Evolutionary conservation across 2,797 vertebrate species (phyloP).

Genomic region (Hylomyscus alleni): DNA sequence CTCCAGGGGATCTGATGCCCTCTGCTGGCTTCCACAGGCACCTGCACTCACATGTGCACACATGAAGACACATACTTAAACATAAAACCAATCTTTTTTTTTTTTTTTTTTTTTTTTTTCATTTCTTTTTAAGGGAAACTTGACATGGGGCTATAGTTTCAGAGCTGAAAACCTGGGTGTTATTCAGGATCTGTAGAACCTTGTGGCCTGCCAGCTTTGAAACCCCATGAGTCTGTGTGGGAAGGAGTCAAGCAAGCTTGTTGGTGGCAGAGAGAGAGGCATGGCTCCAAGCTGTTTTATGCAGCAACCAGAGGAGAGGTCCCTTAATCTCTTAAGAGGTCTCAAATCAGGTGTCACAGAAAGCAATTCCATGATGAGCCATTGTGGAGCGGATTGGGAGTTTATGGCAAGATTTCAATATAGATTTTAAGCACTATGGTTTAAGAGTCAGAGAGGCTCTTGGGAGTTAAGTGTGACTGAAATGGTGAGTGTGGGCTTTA

Average conservation of each 20-base stretch:
- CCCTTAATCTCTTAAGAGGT: neutral
- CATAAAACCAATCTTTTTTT: neutral
- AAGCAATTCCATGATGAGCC: neutral
- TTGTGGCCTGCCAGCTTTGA: neutral
- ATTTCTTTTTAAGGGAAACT: neutral
- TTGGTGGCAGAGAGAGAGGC: neutral
- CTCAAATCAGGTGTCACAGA: neutral
- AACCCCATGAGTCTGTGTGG: fast-evolving
- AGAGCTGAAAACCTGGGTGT: neutral
- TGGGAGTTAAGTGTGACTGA: neutral
- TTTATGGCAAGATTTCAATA: neutral
- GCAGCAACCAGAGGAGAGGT: neutral
- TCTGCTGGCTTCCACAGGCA: neutral
- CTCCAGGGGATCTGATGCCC: neutral
- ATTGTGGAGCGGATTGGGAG: neutral
- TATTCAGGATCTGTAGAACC: fast-evolving
- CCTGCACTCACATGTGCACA: neutral
- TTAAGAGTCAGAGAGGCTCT: neutral
- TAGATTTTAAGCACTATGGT: neutral
- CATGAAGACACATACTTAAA: neutral
- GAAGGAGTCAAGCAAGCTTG: neutral
- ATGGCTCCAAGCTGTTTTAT: neutral
- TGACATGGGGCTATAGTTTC: neutral
- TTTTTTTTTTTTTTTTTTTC: neutral
- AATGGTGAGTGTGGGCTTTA: neutral